Evolutionary conservation across 1,140 invertebrate species (phyloP), one percentile per base, ranked within the genome.

Genomic region (Drosophila grimshawi): DNA sequence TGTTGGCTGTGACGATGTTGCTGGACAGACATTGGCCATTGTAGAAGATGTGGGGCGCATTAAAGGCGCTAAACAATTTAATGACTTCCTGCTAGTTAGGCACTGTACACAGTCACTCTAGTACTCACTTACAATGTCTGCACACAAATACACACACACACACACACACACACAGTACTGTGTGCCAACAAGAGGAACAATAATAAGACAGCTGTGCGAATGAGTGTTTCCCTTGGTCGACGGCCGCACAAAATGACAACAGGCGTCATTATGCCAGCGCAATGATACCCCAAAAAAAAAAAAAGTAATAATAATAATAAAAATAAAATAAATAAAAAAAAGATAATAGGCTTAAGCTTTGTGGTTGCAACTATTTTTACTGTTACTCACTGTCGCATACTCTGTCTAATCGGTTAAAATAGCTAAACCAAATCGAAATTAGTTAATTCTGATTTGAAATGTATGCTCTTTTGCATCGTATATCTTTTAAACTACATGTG

Each of bases 1-100:
- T 55, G 33, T 41, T 29, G 52, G 2, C 29, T 29, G 39, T 43
- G 39, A n/a, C 39, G 41, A 8, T 48, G 11, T 29, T 27, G 46
- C 11, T 29, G 7, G 51, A 11, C 27, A 63, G 70, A 67, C 70
- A 39, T 49, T 35, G 56, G 49, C 70, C 56, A 68, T 68, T 73
- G 64, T 68, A 43, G 29, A 33, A 53, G 55, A 53, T 60, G 49
- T 60, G 60, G 65, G 43, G 27, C 49, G 43, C 59, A 69, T 66
- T 76, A 75, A 76, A 67, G 71, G 52, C 72, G 76, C 76, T 88
- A 88, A 86, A 88, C 83, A 86, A 82, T 83, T 88, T 88, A 86
- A 86, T 86, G 82, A 86, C 82, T 86, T 86, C 83, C 82, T 86
- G 82, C 83, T 88, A 86, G 82, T 88, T 86, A 79, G 71, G 79